phyloP scores from a whole-genome alignment of 2,888 invertebrate species.

The Brenthis hecate region DNA sequence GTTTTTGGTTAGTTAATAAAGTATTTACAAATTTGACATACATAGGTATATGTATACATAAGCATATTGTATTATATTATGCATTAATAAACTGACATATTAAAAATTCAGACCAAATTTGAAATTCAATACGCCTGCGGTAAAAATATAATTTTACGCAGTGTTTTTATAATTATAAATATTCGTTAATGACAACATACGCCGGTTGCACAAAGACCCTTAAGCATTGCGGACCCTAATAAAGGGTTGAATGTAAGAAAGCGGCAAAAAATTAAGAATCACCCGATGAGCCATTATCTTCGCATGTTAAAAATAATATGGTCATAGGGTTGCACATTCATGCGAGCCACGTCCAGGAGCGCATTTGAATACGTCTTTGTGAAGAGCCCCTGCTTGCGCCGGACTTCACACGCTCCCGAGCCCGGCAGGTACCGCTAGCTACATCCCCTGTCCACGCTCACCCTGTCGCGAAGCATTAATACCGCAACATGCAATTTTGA shows the following conservation, averaged over 20 bases:
- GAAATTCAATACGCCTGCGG: slow-evolving; percentile 43
- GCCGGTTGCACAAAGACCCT: slow-evolving; percentile 75
- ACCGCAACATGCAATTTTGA: slow-evolving; percentile 25
- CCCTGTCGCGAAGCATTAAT: slow-evolving; percentile 25
- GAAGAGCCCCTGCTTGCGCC: slow-evolving; percentile 66
- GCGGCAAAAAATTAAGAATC: slow-evolving; percentile 80
- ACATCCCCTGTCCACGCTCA: slow-evolving; percentile 28
- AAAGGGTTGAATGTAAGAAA: slow-evolving; percentile 72
- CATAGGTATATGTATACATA: no score
- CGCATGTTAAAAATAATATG: slow-evolving; percentile 80
- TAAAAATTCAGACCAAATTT: background rate
- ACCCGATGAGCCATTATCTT: slow-evolving; percentile 82
- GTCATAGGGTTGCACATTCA: slow-evolving; percentile 81
- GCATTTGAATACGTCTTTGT: slow-evolving; percentile 78
- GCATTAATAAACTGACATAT: no score
- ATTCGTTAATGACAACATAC: slow-evolving; percentile 71
- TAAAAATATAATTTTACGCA: slow-evolving; percentile 42
- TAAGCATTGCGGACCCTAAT: slow-evolving; percentile 74
- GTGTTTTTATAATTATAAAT: slow-evolving; percentile 47
- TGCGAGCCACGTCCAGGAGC: slow-evolving; percentile 79
- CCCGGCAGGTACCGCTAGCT: slow-evolving; percentile 50
- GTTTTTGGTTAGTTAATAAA: no score
- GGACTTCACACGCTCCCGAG: slow-evolving; percentile 79
- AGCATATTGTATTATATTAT: no score
- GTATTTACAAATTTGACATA: no score